Evolutionary conservation across 2,888 invertebrate genomes (phyloP).

Genomic region (Phortica magna): DNA sequence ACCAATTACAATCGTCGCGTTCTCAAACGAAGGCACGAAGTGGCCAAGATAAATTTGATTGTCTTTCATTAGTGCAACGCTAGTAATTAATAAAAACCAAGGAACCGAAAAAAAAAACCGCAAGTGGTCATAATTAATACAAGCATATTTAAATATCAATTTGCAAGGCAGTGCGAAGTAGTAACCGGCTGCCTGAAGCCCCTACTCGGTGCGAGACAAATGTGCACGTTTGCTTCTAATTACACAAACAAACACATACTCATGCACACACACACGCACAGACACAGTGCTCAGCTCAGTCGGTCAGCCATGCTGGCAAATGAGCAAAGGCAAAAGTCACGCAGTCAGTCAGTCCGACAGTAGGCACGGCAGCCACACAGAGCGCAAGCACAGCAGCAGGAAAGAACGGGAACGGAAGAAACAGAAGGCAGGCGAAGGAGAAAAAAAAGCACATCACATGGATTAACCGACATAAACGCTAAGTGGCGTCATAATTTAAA

Average conservation of each 20-base stretch:
- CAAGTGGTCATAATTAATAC: conserved; percentile 70
- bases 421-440: neutral
- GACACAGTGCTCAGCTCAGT: neutral
- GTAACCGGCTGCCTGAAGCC: conserved; percentile 30
- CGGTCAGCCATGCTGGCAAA: too few species aligned
- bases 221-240: conserved; percentile 59
- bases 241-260: neutral
- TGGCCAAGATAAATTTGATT: conserved; percentile 63
- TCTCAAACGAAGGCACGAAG: conserved; percentile 35
- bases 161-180: conserved; percentile 51
- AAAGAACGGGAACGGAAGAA: neutral
- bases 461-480: conserved; percentile 73
- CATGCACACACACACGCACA: neutral
- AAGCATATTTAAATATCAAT: conserved; percentile 75
- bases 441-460: conserved; percentile 42
- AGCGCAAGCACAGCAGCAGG: neutral
- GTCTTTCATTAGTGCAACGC: conserved; percentile 61
- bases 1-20: neutral
- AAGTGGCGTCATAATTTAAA: conserved; percentile 77
- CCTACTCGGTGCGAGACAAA: conserved; percentile 59
- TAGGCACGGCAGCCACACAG: conserved; percentile 22
- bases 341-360: neutral
- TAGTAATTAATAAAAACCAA: conserved; percentile 60
- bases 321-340: neutral
- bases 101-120: conserved; percentile 31